phyloP scores from a whole-genome alignment of 2,113 vertebrate genomes.

The Brienomyrus longianalis region DNA sequence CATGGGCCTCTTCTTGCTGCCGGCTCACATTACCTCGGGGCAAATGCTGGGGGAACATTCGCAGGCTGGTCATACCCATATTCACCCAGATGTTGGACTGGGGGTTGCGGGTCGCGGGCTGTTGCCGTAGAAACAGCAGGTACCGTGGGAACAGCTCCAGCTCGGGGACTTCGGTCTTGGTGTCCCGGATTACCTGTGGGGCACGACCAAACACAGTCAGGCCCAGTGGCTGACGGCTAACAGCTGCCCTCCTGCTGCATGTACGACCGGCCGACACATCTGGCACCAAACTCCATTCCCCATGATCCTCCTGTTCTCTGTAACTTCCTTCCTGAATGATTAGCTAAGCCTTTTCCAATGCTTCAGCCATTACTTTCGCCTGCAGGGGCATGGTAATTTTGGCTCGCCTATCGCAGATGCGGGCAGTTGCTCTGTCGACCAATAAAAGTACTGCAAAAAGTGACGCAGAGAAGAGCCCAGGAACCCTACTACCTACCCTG shows the following conservation, averaged over 20 bases:
- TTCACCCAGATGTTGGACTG: slow-evolving; percentile 99
- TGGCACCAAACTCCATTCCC: not conserved
- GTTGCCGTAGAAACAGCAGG: slow-evolving; percentile 92
- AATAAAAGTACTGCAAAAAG: not conserved
- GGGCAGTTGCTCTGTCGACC: not conserved
- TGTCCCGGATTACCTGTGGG: slow-evolving; percentile 81
- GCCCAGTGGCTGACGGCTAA: not conserved
- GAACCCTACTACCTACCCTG: not conserved
- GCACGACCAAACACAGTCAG: not conserved
- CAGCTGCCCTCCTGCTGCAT: not conserved
- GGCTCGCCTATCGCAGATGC: not conserved
- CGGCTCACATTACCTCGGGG: slow-evolving; percentile 97
- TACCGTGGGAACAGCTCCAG: slow-evolving; percentile 89
- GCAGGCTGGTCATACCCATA: slow-evolving; percentile 99
- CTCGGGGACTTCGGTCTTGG: slow-evolving; percentile 68
- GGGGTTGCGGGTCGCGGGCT: slow-evolving; percentile 83
- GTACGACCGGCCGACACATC: not conserved
- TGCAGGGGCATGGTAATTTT: not conserved
- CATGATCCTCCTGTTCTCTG: not conserved
- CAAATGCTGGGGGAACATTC: slow-evolving; percentile 91
- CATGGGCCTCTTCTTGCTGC: slow-evolving; percentile 79
- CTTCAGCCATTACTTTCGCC: not conserved
- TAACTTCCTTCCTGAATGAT: not conserved
- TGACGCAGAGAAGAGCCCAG: not conserved
- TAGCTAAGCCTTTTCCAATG: not conserved